phyloP scores from a whole-genome alignment of 2,113 vertebrate genomes.

The Oncorhynchus keta region DNA sequence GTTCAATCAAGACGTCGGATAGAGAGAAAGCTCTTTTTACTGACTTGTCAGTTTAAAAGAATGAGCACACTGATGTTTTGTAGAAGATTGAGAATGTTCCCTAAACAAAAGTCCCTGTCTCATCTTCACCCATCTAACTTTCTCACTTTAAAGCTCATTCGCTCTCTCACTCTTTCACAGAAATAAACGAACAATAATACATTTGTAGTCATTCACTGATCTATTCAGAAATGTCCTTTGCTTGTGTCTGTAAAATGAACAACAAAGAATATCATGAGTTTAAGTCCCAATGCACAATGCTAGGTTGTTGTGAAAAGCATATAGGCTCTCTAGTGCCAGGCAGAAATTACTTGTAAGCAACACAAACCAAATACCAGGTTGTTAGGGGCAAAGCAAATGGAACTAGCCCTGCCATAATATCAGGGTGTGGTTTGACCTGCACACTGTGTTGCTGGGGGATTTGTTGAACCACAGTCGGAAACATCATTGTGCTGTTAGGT shows the following conservation, averaged over 20 bases:
- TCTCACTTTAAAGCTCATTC: background rate
- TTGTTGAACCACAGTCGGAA: background rate
- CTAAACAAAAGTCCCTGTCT: background rate
- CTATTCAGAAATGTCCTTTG: background rate
- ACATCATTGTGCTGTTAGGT: no score
- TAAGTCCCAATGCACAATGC: no score
- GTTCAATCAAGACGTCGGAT: conserved; percentile 15
- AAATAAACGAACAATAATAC: no score
- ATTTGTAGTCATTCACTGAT: no score
- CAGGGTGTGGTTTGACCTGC: no score
- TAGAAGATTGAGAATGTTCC: background rate
- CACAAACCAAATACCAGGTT: background rate
- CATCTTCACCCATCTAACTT: background rate
- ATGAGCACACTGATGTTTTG: background rate
- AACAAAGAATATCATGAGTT: no score
- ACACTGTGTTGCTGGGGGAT: no score
- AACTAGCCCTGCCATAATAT: background rate
- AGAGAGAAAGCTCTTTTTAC: background rate
- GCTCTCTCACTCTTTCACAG: background rate
- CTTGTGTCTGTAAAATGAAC: background rate
- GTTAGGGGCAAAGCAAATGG: background rate
- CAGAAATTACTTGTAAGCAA: no score
- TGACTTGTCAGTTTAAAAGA: background rate
- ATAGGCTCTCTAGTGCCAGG: no score
- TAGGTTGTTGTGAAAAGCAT: no score